Evolutionary conservation across 2,888 invertebrate species (phyloP), one percentile per base, ranked within the genome.

Genomic region (Abscondita cerata): DNA sequence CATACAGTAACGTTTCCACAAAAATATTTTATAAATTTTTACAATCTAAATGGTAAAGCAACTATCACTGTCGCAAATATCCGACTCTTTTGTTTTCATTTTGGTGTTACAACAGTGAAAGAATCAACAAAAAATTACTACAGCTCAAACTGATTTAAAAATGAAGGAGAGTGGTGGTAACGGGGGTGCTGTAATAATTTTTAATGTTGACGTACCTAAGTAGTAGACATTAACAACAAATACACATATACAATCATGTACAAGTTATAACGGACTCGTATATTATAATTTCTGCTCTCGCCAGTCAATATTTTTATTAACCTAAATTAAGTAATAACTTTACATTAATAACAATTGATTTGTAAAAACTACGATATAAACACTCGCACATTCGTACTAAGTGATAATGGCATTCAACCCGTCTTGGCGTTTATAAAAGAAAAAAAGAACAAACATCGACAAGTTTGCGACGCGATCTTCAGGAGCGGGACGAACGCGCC

Each of bases 1-100:
- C 64, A 74, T 73, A 76, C 73, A 74, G 73, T 71, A 76, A 77
- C 78, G 77, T 77, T 78, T 77, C 77, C 77, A 76, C 74, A 77
- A 57, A 60, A 53, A 34, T 36, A 31, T 44, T 25, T 44, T 52
- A 51, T 51, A 8, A 33, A 25, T 51, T 15, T 18, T 52, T 52
- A 36, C 18, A 33, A 18, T 51, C 34, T 34, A 33, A 51, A 34
- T 36, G 34, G 33, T 33, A 51, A 33, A 52, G 16, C 52, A 40
- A 36, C 52, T 52, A 59, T 13, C 16, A 19, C 20, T 52, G 52
- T 44, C 55, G 68, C 73, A 73, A 74, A 75, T 72, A 74, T 73
- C 75, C 72, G 75, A 74, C 75, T 72, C 67, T 56, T 65, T 48
- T 57, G 60, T 65, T 56, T n/a, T n/a, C n/a, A n/a, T n/a, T 61